phyloP scores from a whole-genome alignment of 2,113 vertebrate genomes.

The Oreochromis aureus region DNA sequence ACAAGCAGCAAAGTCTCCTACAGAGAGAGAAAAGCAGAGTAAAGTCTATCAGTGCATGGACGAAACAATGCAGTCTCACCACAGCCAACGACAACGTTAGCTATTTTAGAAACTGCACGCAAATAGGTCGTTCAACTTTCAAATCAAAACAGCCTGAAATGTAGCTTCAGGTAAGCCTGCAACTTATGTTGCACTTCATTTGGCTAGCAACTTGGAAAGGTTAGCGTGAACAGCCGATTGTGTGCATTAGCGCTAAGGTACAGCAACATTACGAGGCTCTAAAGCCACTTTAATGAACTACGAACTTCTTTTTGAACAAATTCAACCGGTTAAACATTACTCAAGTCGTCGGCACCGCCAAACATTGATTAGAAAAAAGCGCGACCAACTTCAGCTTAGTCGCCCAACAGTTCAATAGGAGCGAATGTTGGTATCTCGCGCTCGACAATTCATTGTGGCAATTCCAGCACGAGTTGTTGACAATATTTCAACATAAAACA shows the following conservation, averaged over 20 bases:
- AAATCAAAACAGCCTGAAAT: background rate
- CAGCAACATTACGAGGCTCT: background rate
- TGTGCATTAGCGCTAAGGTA: background rate
- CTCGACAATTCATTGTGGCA: constrained; percentile 44
- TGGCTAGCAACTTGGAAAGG: background rate
- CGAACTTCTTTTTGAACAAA: background rate
- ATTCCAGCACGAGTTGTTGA: constrained; percentile 9
- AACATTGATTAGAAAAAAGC: background rate
- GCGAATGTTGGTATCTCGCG: background rate
- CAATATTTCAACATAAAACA: background rate
- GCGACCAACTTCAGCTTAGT: constrained; percentile 24
- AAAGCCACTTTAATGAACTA: background rate
- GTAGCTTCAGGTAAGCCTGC: background rate
- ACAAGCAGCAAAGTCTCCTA: constrained; percentile 49
- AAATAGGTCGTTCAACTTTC: background rate
- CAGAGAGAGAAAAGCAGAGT: background rate
- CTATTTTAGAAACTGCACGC: background rate
- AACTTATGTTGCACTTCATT: background rate
- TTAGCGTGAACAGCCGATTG: background rate
- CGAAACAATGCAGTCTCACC: background rate
- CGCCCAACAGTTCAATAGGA: background rate
- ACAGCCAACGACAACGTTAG: background rate
- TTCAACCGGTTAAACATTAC: background rate
- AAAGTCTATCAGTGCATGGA: background rate
- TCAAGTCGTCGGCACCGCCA: background rate